Conservation (phyloP, 92 coral and sea anemone genomes). For the Epizoanthus rinbou region DNA sequence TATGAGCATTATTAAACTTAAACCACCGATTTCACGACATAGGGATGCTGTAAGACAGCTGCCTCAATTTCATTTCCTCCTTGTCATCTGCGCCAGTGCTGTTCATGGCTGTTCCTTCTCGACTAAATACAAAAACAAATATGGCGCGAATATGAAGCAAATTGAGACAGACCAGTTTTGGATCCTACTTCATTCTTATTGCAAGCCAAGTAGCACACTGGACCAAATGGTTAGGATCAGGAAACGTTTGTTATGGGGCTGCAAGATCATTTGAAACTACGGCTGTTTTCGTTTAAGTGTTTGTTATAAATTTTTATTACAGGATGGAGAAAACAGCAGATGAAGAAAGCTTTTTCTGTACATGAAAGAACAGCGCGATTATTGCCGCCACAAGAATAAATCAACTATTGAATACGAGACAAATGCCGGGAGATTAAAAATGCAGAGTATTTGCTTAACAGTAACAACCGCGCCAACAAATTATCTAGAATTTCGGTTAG, state of each 20-base stretch:
- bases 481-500: constrained; percentile 1
- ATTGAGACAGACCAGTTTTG: constrained; percentile 1
- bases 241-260: not conserved
- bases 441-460: constrained; percentile 31
- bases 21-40: not conserved
- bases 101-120: not conserved
- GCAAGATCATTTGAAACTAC: not conserved
- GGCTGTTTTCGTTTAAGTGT: constrained; percentile 11
- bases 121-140: constrained; percentile 32
- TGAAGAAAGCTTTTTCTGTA: not conserved
- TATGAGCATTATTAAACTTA: not conserved
- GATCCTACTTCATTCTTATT: not conserved
- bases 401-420: constrained; percentile 14
- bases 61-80: not conserved
- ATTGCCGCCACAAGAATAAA: constrained; percentile 14
- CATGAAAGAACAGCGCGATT: constrained; percentile 2
- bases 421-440: constrained; percentile 28
- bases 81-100: not conserved
- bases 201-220: not conserved
- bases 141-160: not conserved
- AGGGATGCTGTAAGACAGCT: not conserved
- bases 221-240: not conserved
- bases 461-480: constrained; percentile 24
- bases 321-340: not conserved
- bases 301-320: not conserved